Percentiles rank a stretch among this genome's conserved stretches.
Conservation (phyloP, 2,888 invertebrate genomes). For the Mystacides longicornis region DNA sequence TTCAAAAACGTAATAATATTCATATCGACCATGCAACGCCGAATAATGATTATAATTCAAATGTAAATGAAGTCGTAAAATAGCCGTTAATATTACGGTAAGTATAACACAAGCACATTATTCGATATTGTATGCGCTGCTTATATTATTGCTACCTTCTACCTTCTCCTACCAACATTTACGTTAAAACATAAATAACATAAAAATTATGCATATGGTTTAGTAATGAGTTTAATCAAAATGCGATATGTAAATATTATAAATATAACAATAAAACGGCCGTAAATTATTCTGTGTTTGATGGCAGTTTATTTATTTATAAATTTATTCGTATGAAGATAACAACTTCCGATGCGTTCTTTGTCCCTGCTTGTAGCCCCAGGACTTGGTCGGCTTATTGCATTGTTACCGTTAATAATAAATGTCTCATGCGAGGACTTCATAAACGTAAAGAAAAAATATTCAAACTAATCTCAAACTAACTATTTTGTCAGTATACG, state of each 20-base stretch:
- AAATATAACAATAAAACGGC: not conserved
- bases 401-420: too few relatives aligned
- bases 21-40: not conserved
- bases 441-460: too few relatives aligned
- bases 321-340: too few relatives aligned
- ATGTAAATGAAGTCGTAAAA: slow-evolving; percentile 15
- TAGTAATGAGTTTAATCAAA: slow-evolving; percentile 1
- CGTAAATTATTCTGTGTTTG: not conserved
- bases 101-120: not conserved
- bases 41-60: slow-evolving; percentile 5
- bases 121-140: not conserved
- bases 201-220: slow-evolving; percentile 1
- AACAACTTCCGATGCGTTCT: not conserved
- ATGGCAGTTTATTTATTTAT: too few relatives aligned
- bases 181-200: slow-evolving; percentile 1
- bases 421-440: too few relatives aligned
- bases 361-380: too few relatives aligned
- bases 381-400: too few relatives aligned
- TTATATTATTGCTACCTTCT: not conserved
- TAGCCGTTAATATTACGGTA: slow-evolving; percentile 6
- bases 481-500: too few relatives aligned
- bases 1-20: slow-evolving; percentile 10
- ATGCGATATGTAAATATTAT: slow-evolving; percentile 2
- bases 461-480: too few relatives aligned
- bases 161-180: not conserved